Evolutionary conservation across 2,113 vertebrate genomes (phyloP).

Genomic region (Aleadryas rufinucha): DNA sequence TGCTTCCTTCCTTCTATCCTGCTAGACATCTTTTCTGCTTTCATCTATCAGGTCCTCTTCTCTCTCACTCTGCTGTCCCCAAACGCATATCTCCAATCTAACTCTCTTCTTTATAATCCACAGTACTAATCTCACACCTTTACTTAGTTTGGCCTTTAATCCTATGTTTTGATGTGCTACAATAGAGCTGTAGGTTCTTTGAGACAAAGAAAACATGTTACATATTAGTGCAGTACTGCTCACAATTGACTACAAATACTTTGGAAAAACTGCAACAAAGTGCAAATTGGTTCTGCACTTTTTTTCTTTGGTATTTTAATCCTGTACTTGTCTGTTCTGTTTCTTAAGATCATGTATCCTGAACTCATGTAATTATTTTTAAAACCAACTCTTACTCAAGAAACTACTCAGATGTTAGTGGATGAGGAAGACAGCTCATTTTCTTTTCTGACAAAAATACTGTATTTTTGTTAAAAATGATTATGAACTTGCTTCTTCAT

Average conservation of each 20-base stretch:
- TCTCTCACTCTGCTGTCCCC: not conserved
- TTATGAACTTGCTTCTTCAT: not conserved
- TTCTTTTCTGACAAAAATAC: not conserved
- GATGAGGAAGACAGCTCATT: not conserved
- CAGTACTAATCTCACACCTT: not conserved
- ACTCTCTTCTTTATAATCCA: not conserved
- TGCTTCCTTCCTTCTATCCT: constrained; percentile 18
- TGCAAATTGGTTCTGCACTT: not conserved
- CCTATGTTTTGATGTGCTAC: not conserved
- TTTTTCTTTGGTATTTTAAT: not conserved
- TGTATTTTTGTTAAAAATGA: not conserved
- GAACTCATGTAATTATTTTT: not conserved
- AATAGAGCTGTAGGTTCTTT: not conserved
- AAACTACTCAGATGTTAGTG: not conserved
- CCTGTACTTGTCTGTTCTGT: not conserved
- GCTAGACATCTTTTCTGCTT: not conserved
- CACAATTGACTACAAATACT: not conserved
- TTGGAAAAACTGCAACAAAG: not conserved
- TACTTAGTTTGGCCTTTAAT: not conserved
- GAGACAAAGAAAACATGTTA: not conserved
- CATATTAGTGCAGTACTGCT: not conserved
- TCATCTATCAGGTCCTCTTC: not conserved
- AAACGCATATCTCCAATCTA: not conserved
- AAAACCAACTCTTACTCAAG: not conserved
- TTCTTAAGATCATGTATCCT: not conserved